phyloP scores from a whole-genome alignment of 64 coral and sea anemone species.

The Pachyseris speciosa region DNA sequence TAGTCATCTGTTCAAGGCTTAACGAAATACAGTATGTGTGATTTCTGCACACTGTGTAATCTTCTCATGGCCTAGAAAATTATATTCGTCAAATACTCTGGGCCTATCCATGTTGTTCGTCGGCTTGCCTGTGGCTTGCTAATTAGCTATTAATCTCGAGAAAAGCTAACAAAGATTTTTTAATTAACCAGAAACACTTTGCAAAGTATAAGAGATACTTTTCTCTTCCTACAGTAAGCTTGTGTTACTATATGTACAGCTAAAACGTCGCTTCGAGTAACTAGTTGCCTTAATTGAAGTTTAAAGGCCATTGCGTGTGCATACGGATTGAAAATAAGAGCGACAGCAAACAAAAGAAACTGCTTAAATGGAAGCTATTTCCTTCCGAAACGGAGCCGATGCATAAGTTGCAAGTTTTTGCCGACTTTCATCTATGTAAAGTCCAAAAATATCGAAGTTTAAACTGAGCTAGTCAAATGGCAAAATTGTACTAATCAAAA shows the following conservation, averaged over 20 bases:
- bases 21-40: neutral
- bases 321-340: neutral
- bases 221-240: constrained; percentile 33
- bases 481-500: too few relatives aligned
- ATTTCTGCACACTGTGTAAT: constrained; percentile 41
- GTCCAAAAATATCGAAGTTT: neutral
- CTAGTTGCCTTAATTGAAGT: constrained; percentile 12
- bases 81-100: constrained; percentile 69
- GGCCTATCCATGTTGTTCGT: constrained; percentile 37
- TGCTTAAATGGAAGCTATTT: neutral
- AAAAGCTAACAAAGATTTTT: constrained; percentile 99
- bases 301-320: neutral
- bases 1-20: neutral
- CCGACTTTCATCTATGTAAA: neutral
- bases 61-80: constrained; percentile 62
- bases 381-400: constrained; percentile 15
- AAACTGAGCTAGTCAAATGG: too few relatives aligned
- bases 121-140: constrained; percentile 87
- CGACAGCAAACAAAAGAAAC: constrained; percentile 25
- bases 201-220: constrained; percentile 53
- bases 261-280: constrained; percentile 24
- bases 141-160: constrained; percentile 93
- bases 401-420: neutral
- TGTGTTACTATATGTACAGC: constrained; percentile 8
- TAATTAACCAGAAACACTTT: constrained; percentile 97